These are phyloP conservation scores for Varecia variegata DNA, from an alignment of 2,797 vertebrate genomes.

Conservation along the genomic window DNA sequence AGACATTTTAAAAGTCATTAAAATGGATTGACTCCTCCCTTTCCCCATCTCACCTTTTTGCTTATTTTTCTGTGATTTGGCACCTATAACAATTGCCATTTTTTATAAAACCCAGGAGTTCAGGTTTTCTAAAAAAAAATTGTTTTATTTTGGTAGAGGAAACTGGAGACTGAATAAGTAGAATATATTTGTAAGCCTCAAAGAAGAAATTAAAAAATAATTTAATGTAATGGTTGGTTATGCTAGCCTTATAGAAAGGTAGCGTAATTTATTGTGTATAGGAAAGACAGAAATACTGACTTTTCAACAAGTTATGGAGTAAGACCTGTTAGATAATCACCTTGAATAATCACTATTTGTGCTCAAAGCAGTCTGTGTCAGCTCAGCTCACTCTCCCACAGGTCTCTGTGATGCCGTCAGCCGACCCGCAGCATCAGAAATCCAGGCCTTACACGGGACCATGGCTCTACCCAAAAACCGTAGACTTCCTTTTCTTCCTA, in stretches of 20 bases:
- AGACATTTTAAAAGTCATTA: not conserved
- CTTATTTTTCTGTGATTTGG: not conserved
- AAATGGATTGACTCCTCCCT: not conserved
- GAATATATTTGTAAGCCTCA: not conserved
- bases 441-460: rapidly evolving
- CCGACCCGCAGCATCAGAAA: not conserved
- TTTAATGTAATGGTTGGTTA: not conserved
- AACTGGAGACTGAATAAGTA: not conserved
- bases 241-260: not conserved
- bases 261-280: not conserved
- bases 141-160: not conserved
- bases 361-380: not conserved
- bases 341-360: not conserved
- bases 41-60: not conserved
- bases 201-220: not conserved
- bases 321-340: too few species aligned
- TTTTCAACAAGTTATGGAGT: not conserved
- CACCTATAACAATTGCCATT: not conserved
- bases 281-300: not conserved
- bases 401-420: rapidly evolving
- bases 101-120: not conserved
- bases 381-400: rapidly evolving
- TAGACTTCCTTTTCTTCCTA: not conserved
- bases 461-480: not conserved
- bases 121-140: not conserved